Evolutionary conservation across 2,888 invertebrate genomes (phyloP).

Genomic region (Drosophila flavopinicola): DNA sequence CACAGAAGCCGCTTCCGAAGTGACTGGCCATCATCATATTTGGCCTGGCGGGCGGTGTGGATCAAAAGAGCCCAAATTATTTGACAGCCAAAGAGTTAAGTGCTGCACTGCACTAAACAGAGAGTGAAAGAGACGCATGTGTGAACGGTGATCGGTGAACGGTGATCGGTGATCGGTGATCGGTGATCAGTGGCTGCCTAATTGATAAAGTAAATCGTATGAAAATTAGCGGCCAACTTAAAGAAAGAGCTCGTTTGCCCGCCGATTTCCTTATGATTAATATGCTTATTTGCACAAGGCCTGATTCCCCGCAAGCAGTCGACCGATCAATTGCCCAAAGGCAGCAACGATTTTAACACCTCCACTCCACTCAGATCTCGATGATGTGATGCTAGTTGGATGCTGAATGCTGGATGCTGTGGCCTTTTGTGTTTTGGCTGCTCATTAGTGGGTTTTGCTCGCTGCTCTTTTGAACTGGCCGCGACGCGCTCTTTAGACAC

Average conservation of each 20-base stretch:
- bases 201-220: slow-evolving; percentile 70
- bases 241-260: slow-evolving; percentile 44
- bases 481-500: slow-evolving; percentile 59
- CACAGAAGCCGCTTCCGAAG: slow-evolving; percentile 80
- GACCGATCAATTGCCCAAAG: slow-evolving; percentile 64
- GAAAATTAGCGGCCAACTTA: slow-evolving; percentile 72
- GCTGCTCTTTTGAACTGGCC: slow-evolving; percentile 63
- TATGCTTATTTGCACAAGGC: slow-evolving; percentile 69
- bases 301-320: slow-evolving; percentile 39
- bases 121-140: not conserved
- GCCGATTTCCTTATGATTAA: slow-evolving; percentile 73
- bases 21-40: slow-evolving; percentile 41
- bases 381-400: no score
- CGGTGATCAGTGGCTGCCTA: slow-evolving; percentile 61
- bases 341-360: slow-evolving; percentile 74
- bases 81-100: slow-evolving; percentile 62
- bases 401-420: slow-evolving; percentile 4
- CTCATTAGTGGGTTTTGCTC: slow-evolving; percentile 62
- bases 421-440: slow-evolving; percentile 46
- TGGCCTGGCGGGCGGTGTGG: slow-evolving; percentile 53
- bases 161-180: slow-evolving; percentile 36
- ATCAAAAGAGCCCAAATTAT: slow-evolving; percentile 62
- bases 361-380: slow-evolving; percentile 29
- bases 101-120: slow-evolving; percentile 18
- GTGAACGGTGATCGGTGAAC: no score